Base-by-base conservation (phyloP, 64 coral and sea anemone species). In the Anthopleura sola region DNA sequence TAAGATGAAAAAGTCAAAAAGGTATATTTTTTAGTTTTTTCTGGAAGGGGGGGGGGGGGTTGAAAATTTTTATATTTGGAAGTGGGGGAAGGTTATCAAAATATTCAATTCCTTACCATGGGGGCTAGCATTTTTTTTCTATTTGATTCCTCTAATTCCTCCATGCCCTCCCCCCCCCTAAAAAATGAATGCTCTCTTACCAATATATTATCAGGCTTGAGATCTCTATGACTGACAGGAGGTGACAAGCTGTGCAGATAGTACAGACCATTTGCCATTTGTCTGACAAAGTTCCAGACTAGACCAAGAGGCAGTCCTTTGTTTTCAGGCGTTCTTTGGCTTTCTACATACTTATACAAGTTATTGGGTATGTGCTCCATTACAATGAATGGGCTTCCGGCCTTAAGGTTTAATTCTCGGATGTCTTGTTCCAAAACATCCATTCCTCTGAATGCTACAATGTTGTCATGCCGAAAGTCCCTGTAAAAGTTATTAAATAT, bases 121-220 rank as follows among this genome's bases (percentile, higher is more conserved):
- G n/a, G n/a, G n/a, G n/a, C n/a, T n/a, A n/a, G n/a, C n/a, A n/a
- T n/a, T n/a, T n/a, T n/a, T n/a, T n/a, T n/a, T n/a, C n/a, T n/a
- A n/a, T n/a, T n/a, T n/a, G n/a, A n/a, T n/a, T n/a, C n/a, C n/a
- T n/a, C n/a, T n/a, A n/a, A n/a, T n/a, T n/a, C n/a, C n/a, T n/a
- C n/a, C n/a, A n/a, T n/a, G n/a, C n/a, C n/a, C n/a, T n/a, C n/a
- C n/a, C n/a, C n/a, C n/a, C n/a, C n/a, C n/a, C n/a, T n/a, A n/a
- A n/a, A n/a, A n/a, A n/a, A n/a, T n/a, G n/a, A n/a, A n/a, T n/a
- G n/a, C n/a, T n/a, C n/a, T n/a, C 86, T 89, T 54, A 98, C 95
- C 90, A 98, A 86, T 37, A 98, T 94, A 49, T 98, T 98, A 69
- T 98, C 95, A 85, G 95, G 95, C 81, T 98, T 98, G 16, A 98